phyloP scores from a whole-genome alignment of 2,888 invertebrate species.

The Plebejus anna region DNA sequence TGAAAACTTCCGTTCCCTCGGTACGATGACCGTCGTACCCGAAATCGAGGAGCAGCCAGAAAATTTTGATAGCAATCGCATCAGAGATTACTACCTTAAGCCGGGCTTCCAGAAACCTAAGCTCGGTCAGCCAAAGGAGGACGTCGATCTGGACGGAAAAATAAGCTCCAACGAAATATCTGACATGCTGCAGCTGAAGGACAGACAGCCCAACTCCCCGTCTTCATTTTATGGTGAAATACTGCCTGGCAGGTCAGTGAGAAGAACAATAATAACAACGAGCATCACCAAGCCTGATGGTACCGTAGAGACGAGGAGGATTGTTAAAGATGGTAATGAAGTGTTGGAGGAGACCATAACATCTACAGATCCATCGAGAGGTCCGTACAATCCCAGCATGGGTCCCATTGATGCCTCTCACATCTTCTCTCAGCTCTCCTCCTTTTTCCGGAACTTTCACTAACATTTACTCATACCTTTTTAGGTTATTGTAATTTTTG shows the following conservation, averaged over 20 bases:
- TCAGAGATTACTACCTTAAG: slow-evolving; percentile 69
- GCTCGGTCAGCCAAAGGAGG: slow-evolving; percentile 50
- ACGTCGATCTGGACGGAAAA: slow-evolving; percentile 67
- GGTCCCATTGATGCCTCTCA: slow-evolving; percentile 49
- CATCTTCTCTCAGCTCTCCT: slow-evolving; percentile 58
- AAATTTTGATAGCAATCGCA: slow-evolving; percentile 49
- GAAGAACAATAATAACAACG: slow-evolving; percentile 69
- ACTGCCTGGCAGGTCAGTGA: slow-evolving; percentile 62
- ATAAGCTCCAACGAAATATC: slow-evolving; percentile 68
- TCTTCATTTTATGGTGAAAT: slow-evolving; percentile 54
- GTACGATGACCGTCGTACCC: slow-evolving; percentile 37
- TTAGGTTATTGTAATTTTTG: slow-evolving; percentile 33
- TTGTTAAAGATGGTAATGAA: slow-evolving; percentile 66
- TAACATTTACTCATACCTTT: slow-evolving; percentile 39
- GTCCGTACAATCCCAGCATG: slow-evolving; percentile 47
- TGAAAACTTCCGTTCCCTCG: slow-evolving; percentile 44
- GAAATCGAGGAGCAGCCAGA: slow-evolving; percentile 41
- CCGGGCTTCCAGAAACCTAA: slow-evolving; percentile 59
- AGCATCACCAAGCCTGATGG: slow-evolving; percentile 69
- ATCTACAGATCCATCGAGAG: slow-evolving; percentile 40
- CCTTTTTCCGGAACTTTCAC: slow-evolving; percentile 61
- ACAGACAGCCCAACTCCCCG: slow-evolving; percentile 42
- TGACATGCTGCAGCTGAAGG: slow-evolving; percentile 59
- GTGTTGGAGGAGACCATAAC: slow-evolving; percentile 56
- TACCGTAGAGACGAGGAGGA: slow-evolving; percentile 61